Percentiles rank a stretch among this genome's conserved stretches.
Evolutionary conservation across 2,113 vertebrate genomes (phyloP).

Genomic region (Puffinus mauretanicus): DNA sequence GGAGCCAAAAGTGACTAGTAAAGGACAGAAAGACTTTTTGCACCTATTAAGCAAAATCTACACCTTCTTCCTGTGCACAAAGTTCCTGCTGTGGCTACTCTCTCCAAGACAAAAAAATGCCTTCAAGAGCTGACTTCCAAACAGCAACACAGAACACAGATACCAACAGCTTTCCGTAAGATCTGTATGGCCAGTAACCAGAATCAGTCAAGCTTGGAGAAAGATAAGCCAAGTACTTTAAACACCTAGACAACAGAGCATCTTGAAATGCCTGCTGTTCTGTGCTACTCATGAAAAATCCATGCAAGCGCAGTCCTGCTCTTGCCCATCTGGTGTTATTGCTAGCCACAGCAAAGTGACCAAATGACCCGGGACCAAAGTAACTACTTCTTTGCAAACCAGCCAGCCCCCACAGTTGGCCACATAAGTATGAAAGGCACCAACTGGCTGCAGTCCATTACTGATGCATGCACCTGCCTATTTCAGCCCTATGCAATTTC

Average conservation of each 20-base stretch:
- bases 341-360: not conserved
- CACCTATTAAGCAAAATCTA: not conserved
- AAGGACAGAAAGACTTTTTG: not conserved
- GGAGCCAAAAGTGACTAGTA: not conserved
- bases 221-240: not conserved
- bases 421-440: fast-evolving
- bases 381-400: not conserved
- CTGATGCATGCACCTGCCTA: not conserved
- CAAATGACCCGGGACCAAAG: not conserved
- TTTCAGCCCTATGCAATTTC: not conserved
- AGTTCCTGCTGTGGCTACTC: not conserved
- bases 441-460: not conserved
- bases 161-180: not conserved
- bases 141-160: not conserved
- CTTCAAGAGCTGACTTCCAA: not conserved
- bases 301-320: fast-evolving
- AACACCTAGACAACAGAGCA: not conserved
- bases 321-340: not conserved
- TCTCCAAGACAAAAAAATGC: not conserved
- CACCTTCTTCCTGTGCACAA: not conserved
- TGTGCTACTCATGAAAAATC: not conserved
- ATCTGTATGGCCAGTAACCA: not conserved
- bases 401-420: not conserved
- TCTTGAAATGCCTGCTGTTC: not conserved
- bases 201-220: not conserved